Conservation (phyloP, 2,797 vertebrate genomes). For the Amazona ochrocephala region DNA sequence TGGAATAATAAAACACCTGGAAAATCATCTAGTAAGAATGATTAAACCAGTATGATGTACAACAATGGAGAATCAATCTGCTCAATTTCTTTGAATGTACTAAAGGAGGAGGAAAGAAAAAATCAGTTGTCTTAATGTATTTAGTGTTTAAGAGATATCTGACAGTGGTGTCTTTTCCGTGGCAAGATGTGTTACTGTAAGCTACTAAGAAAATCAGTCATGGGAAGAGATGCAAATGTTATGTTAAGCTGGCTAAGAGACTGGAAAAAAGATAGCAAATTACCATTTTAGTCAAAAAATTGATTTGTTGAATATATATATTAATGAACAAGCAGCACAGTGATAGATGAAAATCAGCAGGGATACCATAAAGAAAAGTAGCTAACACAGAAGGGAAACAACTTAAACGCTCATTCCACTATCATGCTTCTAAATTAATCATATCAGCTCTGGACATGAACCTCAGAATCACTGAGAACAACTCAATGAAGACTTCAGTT, state of each 20-base stretch:
- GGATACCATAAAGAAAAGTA: not conserved
- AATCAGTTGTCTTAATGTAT: not conserved
- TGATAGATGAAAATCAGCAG: not conserved
- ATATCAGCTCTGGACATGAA: constrained; percentile 38
- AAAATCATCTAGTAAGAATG: not conserved
- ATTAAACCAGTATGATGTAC: not conserved
- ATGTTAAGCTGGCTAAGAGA: not conserved
- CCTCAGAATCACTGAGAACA: not conserved
- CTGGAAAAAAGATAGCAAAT: not conserved
- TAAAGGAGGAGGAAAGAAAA: not conserved
- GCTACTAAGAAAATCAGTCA: not conserved
- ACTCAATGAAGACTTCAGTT: constrained; percentile 5
- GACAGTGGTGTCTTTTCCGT: not conserved
- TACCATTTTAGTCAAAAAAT: not conserved
- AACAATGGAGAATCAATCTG: not conserved
- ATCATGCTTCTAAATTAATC: constrained; percentile 11
- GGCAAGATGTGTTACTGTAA: not conserved
- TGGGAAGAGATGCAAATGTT: not conserved
- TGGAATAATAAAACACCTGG: not conserved
- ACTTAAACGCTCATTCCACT: not conserved
- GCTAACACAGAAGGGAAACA: not conserved
- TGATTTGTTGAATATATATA: not conserved
- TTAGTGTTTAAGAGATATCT: not conserved
- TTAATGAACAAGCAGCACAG: not conserved
- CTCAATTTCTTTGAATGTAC: not conserved